Percentiles rank a stretch among this genome's conserved stretches.
These are phyloP conservation scores for Drosophila gunungcola DNA, from an alignment of 1,140 invertebrate genomes.

Conservation along the genomic window DNA sequence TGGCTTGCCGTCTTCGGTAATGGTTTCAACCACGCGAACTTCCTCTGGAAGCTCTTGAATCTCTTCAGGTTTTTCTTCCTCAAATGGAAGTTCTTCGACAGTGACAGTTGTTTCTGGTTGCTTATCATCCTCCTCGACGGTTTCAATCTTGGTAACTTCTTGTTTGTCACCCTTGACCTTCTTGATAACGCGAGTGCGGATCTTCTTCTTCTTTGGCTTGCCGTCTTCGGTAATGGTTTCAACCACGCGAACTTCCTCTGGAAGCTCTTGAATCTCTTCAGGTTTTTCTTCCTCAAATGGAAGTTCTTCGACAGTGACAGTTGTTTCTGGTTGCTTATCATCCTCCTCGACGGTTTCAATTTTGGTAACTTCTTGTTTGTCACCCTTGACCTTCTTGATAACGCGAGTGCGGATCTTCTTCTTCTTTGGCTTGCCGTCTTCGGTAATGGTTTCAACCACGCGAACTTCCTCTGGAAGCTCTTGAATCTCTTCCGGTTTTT, in stretches of 20 bases:
- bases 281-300: not conserved
- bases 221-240: not conserved
- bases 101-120: not conserved
- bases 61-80: not conserved
- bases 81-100: not conserved
- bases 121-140: not conserved
- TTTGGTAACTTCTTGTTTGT: slow-evolving; percentile 6
- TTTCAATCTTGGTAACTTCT: slow-evolving; percentile 4
- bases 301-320: slow-evolving; percentile 1
- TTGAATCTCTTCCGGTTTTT: not conserved
- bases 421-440: slow-evolving; percentile 14
- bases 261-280: not conserved
- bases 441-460: not conserved
- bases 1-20: slow-evolving; percentile 1
- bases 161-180: slow-evolving; percentile 8
- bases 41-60: slow-evolving; percentile 1
- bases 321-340: not conserved
- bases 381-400: slow-evolving; percentile 7
- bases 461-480: slow-evolving; percentile 4
- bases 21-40: not conserved
- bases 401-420: slow-evolving; percentile 14
- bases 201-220: slow-evolving; percentile 6
- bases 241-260: not conserved
- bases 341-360: slow-evolving; percentile 5
- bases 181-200: slow-evolving; percentile 4